Evolutionary conservation across 2,888 invertebrate species (phyloP).

Genomic region (Limenitis camilla): DNA sequence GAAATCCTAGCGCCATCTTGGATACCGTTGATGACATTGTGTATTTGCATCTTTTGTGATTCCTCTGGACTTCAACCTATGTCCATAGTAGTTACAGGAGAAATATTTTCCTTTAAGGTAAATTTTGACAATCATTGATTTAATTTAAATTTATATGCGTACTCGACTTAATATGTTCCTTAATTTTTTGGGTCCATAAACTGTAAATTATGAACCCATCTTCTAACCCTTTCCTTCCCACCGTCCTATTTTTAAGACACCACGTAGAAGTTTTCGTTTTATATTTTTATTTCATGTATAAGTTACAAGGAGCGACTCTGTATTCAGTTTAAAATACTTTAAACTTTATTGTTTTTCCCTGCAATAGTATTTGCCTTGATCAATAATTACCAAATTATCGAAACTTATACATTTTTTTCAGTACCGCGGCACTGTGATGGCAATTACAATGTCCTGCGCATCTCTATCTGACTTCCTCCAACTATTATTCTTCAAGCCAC

Average conservation of each 20-base stretch:
- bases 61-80: slow-evolving; percentile 68
- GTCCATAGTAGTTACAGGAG: slow-evolving; percentile 65
- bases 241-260: too few relatives aligned
- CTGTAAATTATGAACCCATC: too few relatives aligned
- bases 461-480: slow-evolving; percentile 45
- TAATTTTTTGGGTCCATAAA: too few relatives aligned
- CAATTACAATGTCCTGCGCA: slow-evolving; percentile 44
- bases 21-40: slow-evolving; percentile 66
- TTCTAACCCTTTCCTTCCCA: too few relatives aligned
- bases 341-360: not conserved
- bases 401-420: slow-evolving; percentile 31
- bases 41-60: slow-evolving; percentile 67
- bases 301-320: too few relatives aligned
- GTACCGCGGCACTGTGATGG: slow-evolving; percentile 56
- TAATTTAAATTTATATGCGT: too few relatives aligned
- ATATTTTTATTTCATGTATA: too few relatives aligned
- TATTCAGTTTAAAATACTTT: not conserved
- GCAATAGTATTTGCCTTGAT: not conserved
- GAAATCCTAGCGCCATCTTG: slow-evolving; percentile 49
- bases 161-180: too few relatives aligned
- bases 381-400: not conserved
- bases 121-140: not conserved
- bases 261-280: too few relatives aligned
- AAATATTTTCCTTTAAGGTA: slow-evolving; percentile 70
- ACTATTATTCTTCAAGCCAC: slow-evolving; percentile 52